Evolutionary conservation across 2,113 vertebrate genomes (phyloP), one percentile per base, ranked within the genome.

Genomic region (Plectropomus leopardus): DNA sequence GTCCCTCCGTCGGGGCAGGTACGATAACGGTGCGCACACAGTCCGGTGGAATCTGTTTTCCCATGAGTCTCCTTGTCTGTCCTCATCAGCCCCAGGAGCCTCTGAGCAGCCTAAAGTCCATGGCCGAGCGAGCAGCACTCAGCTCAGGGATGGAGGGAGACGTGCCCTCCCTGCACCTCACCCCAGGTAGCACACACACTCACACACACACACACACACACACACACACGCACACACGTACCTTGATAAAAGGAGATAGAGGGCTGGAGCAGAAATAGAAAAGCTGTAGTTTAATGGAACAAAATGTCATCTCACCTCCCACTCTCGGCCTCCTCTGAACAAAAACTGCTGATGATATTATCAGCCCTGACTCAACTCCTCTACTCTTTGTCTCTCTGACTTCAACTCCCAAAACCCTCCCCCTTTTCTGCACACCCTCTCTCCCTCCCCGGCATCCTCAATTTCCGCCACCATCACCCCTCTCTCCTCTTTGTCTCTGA

Each of bases 91-190:
- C 95, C 50, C 95, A 95, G 2, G 96, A 97, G 91, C 94, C 94
- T 81, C 92, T 96, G 76, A 96, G 96, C 92, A 96, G 96, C 47
- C 87, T 97, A 60, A 98, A 98, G 90, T 96, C 95, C 60, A 97
- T 98, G 96, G 96, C 96, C 1, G 96, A 98, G 88, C 93, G 96
- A 85, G 96, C 95, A 32, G 95, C 96, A 45, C 95, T 96, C 85
- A 93, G 95, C 85, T 96, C 97, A n/a, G 95, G 95, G 84, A 95
- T 97, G 42, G 97, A 97, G 87, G 96, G 96, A 80, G 95, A 97
- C 0, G 88, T 97, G 72, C 88, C 96, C 57, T 91, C 95, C 14
- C 92, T 98, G 84, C 97, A 97, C 92, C 92, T 97, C 82, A 89
- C 94, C 0, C 91, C 96, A 93, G 96, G 97, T 97, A 86, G 45